A percentile compares a stretch with the other conserved stretches of the same genome.
These are phyloP conservation scores for Batillaria attramentaria DNA, from an alignment of 1,140 invertebrate genomes.

Conservation along the genomic window DNA sequence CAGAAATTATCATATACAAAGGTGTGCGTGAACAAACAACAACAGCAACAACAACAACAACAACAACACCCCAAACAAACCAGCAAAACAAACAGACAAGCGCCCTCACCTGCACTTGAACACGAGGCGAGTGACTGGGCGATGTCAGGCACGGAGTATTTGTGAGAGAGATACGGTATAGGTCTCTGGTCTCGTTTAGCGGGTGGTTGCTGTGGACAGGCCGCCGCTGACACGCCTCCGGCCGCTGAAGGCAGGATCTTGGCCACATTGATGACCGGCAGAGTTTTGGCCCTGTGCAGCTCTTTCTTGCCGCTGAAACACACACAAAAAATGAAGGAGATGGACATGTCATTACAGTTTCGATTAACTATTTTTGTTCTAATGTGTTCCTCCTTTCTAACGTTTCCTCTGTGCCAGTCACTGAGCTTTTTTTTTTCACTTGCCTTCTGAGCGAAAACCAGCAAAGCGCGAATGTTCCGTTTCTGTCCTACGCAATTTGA, in stretches of 20 bases:
- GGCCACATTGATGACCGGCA: constrained; percentile 7
- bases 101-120: not conserved
- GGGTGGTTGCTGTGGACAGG: not conserved
- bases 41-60: too few species aligned
- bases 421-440: too few species aligned
- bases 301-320: constrained; percentile 16
- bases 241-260: not conserved
- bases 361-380: not conserved
- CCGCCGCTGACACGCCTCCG: not conserved
- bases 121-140: not conserved
- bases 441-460: too few species aligned
- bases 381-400: not conserved
- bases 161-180: not conserved
- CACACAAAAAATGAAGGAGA: constrained; percentile 11
- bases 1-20: not conserved
- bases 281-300: not conserved
- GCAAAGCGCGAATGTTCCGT: too few species aligned
- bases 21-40: too few species aligned
- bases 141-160: not conserved
- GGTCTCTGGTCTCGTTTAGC: not conserved
- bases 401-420: too few species aligned
- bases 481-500: too few species aligned
- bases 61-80: too few species aligned
- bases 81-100: too few species aligned
- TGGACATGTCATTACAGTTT: too few species aligned